Evolutionary conservation across 2,113 vertebrate species (phyloP).

Genomic region (Fulica atra): DNA sequence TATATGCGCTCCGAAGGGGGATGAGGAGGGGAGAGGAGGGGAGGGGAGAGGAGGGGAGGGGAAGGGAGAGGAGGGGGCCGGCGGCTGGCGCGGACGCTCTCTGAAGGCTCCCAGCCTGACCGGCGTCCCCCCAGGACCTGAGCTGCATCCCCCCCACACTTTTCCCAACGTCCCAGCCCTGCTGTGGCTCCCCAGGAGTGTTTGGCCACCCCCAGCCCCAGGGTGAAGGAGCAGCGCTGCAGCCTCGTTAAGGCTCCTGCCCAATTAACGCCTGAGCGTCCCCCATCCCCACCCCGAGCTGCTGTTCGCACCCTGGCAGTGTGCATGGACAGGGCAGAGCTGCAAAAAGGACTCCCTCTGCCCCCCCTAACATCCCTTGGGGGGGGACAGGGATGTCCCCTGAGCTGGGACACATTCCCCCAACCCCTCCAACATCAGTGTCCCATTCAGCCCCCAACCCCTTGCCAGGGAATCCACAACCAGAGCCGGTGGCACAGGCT

Average conservation of each 20-base stretch:
- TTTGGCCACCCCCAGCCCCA: not conserved
- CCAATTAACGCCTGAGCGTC: not conserved
- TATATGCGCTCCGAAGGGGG: slow-evolving; percentile 25
- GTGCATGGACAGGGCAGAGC: rapidly evolving
- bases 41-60: no score
- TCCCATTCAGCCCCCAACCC: not conserved
- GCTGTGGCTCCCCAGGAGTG: no score
- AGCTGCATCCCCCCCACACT: not conserved
- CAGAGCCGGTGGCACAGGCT: not conserved
- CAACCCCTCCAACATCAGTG: not conserved
- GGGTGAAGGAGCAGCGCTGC: not conserved
- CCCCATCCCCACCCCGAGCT: not conserved
- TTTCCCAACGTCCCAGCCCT: no score
- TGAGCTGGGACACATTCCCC: not conserved
- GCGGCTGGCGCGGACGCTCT: not conserved
- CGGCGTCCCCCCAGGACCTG: not conserved
- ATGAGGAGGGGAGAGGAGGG: not conserved
- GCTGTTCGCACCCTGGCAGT: not conserved
- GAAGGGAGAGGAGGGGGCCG: slow-evolving; percentile 8
- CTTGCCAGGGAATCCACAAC: rapidly evolving
- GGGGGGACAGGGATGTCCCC: not conserved
- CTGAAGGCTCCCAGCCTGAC: not conserved
- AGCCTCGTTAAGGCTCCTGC: not conserved
- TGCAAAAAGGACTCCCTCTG: not conserved
- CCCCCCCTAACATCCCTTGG: not conserved